These are phyloP conservation scores for Fistularia tabacaria DNA, from an alignment of 2,797 vertebrate genomes.

Conservation along the genomic window DNA sequence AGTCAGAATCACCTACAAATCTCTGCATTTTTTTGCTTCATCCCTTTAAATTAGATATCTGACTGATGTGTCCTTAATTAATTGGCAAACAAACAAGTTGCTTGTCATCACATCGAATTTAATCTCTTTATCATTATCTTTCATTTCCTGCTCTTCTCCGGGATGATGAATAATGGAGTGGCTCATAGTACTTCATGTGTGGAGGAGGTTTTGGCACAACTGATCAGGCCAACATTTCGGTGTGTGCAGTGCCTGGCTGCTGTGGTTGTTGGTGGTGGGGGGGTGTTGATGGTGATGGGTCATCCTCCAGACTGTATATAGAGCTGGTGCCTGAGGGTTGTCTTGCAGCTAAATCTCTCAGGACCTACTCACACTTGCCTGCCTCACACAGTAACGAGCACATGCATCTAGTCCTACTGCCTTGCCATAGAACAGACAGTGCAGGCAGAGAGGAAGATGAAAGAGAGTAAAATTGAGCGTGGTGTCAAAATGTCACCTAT, in stretches of 20 bases:
- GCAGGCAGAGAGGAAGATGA: no score
- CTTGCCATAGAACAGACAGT: background rate
- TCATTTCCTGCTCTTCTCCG: conserved; percentile 26
- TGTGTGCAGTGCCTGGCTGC: conserved; percentile 2
- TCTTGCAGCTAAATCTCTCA: conserved; percentile 38
- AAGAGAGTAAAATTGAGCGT: background rate
- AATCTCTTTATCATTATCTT: conserved; percentile 47
- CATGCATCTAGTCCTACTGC: background rate
- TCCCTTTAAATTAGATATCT: conserved; percentile 35
- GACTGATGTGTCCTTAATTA: conserved; percentile 57
- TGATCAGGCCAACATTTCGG: no score
- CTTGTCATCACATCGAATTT: conserved; percentile 49
- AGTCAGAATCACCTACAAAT: conserved; percentile 35
- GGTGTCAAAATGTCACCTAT: conserved; percentile 14
- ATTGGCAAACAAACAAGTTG: conserved; percentile 62
- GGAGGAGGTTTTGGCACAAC: conserved; percentile 3
- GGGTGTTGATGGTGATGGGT: no score
- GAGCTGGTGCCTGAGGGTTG: conserved; percentile 31
- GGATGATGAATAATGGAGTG: conserved; percentile 59
- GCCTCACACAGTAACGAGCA: conserved; percentile 2
- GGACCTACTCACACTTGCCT: conserved; percentile 13
- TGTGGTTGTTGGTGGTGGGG: conserved; percentile 6
- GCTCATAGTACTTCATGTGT: conserved; percentile 21
- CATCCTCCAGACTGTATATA: conserved; percentile 5
- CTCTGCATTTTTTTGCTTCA: conserved; percentile 5